phyloP scores from a whole-genome alignment of 2,888 invertebrate species.

The Nasonia oneida region DNA sequence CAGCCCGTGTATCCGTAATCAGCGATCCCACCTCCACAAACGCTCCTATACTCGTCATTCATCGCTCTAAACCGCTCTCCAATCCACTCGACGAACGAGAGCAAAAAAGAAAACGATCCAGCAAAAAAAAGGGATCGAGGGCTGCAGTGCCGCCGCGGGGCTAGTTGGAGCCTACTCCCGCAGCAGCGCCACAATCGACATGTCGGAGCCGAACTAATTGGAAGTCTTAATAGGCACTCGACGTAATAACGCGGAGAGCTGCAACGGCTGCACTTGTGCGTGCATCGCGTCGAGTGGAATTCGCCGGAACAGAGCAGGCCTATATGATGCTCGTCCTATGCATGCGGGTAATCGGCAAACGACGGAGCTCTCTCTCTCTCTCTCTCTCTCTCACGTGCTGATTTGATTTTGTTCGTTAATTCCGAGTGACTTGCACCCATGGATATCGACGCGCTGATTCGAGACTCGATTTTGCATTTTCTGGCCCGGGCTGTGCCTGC shows the following conservation, averaged over 20 bases:
- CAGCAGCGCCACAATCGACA: constrained; percentile 42
- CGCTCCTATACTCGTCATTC: neutral
- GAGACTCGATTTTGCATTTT: neutral
- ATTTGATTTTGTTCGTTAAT: constrained; percentile 75
- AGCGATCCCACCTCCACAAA: no score
- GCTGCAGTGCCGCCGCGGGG: neutral
- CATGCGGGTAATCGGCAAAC: constrained; percentile 6
- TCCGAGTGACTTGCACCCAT: constrained; percentile 70
- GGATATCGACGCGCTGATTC: constrained; percentile 48
- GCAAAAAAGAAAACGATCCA: neutral
- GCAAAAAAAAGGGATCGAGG: neutral
- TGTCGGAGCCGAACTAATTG: constrained; percentile 71
- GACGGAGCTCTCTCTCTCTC: neutral
- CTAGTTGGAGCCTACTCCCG: neutral
- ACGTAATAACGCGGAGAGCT: constrained; percentile 70
- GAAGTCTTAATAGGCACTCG: constrained; percentile 74
- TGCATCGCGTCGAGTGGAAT: constrained; percentile 73
- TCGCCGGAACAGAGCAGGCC: constrained; percentile 52
- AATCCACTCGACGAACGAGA: neutral
- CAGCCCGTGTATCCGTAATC: neutral
- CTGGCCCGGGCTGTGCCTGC: neutral
- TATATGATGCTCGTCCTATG: neutral
- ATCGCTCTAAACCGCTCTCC: neutral
- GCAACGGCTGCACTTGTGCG: constrained; percentile 64
- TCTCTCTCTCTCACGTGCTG: constrained; percentile 64